Evolutionary conservation across 1,140 invertebrate genomes (phyloP), one percentile per base, ranked within the genome.

Genomic region (Aporrectodea caliginosa): DNA sequence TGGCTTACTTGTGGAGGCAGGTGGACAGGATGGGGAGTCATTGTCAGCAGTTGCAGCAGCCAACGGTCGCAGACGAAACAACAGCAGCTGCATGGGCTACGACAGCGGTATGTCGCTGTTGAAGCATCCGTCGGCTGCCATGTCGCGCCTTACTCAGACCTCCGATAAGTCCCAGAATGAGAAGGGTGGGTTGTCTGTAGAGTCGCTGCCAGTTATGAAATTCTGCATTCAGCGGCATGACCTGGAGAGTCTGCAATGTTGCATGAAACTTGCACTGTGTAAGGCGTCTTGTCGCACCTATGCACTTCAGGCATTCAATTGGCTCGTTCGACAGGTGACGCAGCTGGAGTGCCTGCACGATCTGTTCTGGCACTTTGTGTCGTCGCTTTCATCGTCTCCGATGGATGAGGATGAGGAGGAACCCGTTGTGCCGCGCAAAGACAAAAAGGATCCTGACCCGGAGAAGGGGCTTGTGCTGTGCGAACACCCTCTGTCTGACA

Each of bases 361-460:
- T 58, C 89, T 98, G 0, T 91, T 98, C 80, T 98, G 96, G 96
- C 97, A 95, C 93, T 96, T 98, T 84, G 93, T 95, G 0, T 91
- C 89, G 27, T 89, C 92, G 12, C 88, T 95, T 30, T 91, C 91
- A 2, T 90, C 92, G 27, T 82, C 27, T 16, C 87, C 77, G 80
- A 85, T 83, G 14, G 86, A 87, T 31, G 82, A 84, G 30, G 84
- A 84, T 34, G 84, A 87, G n/a, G 87, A 85, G 16, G 83, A 82
- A 69, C 86, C 12, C 82, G 81, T 81, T 74, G 83, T 70, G 12
- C 79, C 80, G 1, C 72, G 82, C 12, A 79, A 84, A 73, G 82
- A 83, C 73, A 84, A 83, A 73, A 84, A 85, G 43, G 83, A 82
- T 6, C 85, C 86, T 35, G 82, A 84, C 16, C 75, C 79, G 35